Conservation (phyloP, 2,113 vertebrate genomes). For the Capreolus pygargus region DNA sequence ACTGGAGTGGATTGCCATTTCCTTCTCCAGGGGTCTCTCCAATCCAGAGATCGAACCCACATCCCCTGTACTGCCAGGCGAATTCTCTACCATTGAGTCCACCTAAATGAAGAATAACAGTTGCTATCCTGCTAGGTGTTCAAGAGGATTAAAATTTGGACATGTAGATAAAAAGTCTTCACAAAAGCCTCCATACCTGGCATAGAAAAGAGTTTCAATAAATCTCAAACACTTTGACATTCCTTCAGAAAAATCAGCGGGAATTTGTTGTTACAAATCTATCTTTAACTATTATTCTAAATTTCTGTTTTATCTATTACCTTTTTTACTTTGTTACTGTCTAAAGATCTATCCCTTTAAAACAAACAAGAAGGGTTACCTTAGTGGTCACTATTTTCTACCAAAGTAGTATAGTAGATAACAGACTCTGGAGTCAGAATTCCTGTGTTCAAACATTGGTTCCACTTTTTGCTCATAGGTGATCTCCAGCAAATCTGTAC, state of each 20-base stretch:
- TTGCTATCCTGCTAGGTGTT: background rate
- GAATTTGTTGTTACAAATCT: background rate
- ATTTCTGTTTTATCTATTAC: background rate
- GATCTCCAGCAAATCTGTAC: background rate
- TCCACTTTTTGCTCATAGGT: background rate
- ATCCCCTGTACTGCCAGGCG: background rate
- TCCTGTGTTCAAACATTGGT: background rate
- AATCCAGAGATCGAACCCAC: rapidly evolving
- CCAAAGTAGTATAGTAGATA: background rate
- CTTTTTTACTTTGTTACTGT: background rate
- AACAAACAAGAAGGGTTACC: background rate
- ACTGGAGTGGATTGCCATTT: background rate
- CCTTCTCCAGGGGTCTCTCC: background rate
- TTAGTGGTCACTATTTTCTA: background rate
- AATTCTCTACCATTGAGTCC: background rate
- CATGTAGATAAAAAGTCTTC: background rate
- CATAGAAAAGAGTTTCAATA: background rate
- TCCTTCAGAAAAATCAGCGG: background rate
- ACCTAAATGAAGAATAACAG: background rate
- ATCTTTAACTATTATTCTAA: background rate
- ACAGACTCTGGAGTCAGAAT: background rate
- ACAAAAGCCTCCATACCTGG: background rate
- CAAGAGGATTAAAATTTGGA: background rate
- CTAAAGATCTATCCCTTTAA: background rate
- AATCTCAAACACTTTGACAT: background rate